Evolutionary conservation across 2,888 invertebrate genomes (phyloP), one percentile per base, ranked within the genome.

Genomic region (Piscicola geometra): DNA sequence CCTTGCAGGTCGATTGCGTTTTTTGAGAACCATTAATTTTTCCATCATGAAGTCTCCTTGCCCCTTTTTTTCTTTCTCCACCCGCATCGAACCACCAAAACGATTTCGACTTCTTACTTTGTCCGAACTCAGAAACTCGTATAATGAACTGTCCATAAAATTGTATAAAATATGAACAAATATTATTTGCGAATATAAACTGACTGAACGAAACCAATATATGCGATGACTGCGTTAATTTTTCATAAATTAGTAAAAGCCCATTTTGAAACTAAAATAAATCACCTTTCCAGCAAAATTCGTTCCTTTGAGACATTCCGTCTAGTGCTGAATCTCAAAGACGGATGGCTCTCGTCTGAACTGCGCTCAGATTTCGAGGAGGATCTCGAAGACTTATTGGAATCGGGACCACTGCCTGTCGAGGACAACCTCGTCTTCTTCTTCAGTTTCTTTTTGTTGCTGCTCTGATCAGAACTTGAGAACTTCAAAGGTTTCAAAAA

Each of bases 301-400:
- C 30, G 25, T 35, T 33, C 64, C 41, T 21, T 28, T 2, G 36
- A 28, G 25, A 64, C 64, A 18, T 64, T 73, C 41, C 52, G 60
- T 21, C 64, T 18, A 18, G 73, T 73, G 41, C 73, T 73, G 64
- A 64, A 73, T 35, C 30, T 60, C 2, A 73, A 36, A 33, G 73
- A 73, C 1, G 73, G 73, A 25, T 73, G 73, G 28, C 73, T 64
- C 35, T 73, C 73, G 32, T 60, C 60, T 12, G 73, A 73, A 35
- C 73, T 73, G 9, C 73, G 73, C 5, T 73, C 73, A 18, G 73
- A 73, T 36, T 30, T 73, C 0, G 73, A 73, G n/a, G 73, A 73
- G 0, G 73, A 73, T 35, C 73, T 73, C 18, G 73, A 73, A 1
- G 73, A 73, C 30, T 73, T 73, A 9, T 28, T 56, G 9, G 73